Base-by-base conservation (phyloP, 2,113 vertebrate species). In the Coreoperca whiteheadi region DNA sequence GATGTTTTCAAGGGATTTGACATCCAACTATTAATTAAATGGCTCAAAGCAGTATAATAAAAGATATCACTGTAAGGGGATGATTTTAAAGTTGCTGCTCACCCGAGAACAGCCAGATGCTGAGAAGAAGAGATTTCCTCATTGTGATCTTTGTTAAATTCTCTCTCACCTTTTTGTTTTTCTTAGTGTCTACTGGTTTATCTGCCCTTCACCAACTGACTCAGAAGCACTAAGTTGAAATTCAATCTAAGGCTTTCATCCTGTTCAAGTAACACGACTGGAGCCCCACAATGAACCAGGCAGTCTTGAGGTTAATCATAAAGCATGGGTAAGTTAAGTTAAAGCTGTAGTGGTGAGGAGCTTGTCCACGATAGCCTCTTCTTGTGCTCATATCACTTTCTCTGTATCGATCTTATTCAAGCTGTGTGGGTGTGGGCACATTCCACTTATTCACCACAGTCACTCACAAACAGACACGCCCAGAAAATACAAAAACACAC, bases 331-430 rank as follows among this genome's bases (percentile, higher is more conserved):
- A 14, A 21, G 9, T 25, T 37, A 11, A 8, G 1, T 25, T 2
- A 51, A 1, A 54, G n/a, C 16, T 30, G 6, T 30, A 21, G n/a
- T n/a, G 12, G 57, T 54, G 18, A 15, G 6, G 54, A 20, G 1
- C 1, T 34, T 63, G 14, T 51, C 37, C 16, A 4, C 34, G 9
- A 0, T 2, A 1, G 1, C 65, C 25, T 28, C 3, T 56, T 67
- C 20, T 20, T 61, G 37, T 70, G 14, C 34, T 60, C 59, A 83
- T 16, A 70, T 83, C 69, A 34, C 39, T 50, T 69, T 87, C 68
- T 79, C 46, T 76, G 76, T 83, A 79, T 59, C 53, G 10, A 4
- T 51, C 1, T 30, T 15, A 37, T 9, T 12, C 20, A 11, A 15
- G 21, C 4, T 10, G 59, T 74, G 43, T 50, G 28, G 28, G 63